These are phyloP conservation scores for Argopecten irradians DNA, from an alignment of 1,140 invertebrate species.

Conservation along the genomic window DNA sequence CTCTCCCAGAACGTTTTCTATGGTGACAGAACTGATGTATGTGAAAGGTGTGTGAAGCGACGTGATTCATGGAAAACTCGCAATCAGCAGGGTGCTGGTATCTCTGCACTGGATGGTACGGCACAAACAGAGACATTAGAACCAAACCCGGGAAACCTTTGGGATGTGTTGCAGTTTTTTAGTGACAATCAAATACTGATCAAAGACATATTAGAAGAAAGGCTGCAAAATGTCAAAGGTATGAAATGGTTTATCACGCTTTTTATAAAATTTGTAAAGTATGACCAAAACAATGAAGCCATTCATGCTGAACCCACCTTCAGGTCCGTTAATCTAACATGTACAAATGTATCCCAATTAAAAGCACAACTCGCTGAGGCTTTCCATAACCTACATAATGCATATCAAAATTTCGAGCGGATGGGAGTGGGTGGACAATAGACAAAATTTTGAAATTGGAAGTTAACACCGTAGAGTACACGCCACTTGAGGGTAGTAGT, in stretches of 20 bases:
- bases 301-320: conserved; percentile 38
- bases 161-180: conserved; percentile 36
- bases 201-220: background rate
- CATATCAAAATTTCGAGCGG: conserved; percentile 47
- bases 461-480: no score
- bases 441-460: conserved; percentile 44
- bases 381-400: conserved; percentile 36
- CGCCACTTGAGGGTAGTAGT: conserved; percentile 24
- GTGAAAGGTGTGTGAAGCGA: no score
- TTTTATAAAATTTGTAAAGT: conserved; percentile 40
- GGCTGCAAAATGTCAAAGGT: conserved; percentile 23
- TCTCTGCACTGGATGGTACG: background rate
- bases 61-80: no score
- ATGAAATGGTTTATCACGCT: conserved; percentile 39
- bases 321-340: conserved; percentile 32
- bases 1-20: no score
- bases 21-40: no score
- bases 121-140: conserved; percentile 3
- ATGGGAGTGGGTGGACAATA: conserved; percentile 40
- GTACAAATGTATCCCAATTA: conserved; percentile 30
- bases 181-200: no score
- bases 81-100: background rate
- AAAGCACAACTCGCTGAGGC: conserved; percentile 36
- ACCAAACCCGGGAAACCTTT: conserved; percentile 40
- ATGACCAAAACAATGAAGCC: conserved; percentile 37